A percentile compares a stretch with the other conserved stretches of the same genome.
Conservation (phyloP, 2,797 vertebrate genomes). For the Hozukius guyotensis region DNA sequence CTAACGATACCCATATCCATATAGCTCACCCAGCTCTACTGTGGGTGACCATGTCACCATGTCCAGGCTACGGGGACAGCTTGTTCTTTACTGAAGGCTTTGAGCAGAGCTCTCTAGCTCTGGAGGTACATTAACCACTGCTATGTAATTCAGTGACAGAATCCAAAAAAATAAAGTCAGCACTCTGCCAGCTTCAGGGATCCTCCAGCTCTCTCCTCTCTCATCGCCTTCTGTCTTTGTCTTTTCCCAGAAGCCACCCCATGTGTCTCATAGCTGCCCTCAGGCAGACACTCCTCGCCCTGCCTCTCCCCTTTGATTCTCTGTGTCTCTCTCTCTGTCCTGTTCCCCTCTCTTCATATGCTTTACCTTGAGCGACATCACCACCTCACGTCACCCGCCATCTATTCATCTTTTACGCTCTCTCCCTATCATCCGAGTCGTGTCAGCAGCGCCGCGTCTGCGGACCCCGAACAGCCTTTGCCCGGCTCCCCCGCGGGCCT, state of each 20-base stretch:
- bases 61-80: neutral
- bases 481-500: conserved; percentile 18
- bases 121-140: neutral
- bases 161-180: conserved; percentile 11
- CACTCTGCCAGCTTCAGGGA: conserved; percentile 9
- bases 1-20: too few species aligned
- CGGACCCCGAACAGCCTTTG: neutral
- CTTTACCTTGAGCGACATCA: conserved; percentile 28
- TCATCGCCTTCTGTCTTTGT: conserved; percentile 16
- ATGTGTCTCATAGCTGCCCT: conserved; percentile 35
- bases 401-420: conserved; percentile 33
- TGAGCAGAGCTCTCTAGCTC: neutral
- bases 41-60: neutral
- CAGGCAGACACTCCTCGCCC: conserved; percentile 37
- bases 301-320: conserved; percentile 32
- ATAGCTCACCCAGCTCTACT: neutral
- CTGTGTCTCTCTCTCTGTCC: conserved; percentile 3
- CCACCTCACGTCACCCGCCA: conserved; percentile 7
- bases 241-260: conserved; percentile 24
- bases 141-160: conserved; percentile 3
- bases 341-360: neutral
- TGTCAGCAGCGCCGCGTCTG: conserved; percentile 26
- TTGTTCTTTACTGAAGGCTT: neutral
- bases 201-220: neutral
- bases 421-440: conserved; percentile 17